Conservation (phyloP, 2,888 invertebrate species). For the Drepana falcataria region DNA sequence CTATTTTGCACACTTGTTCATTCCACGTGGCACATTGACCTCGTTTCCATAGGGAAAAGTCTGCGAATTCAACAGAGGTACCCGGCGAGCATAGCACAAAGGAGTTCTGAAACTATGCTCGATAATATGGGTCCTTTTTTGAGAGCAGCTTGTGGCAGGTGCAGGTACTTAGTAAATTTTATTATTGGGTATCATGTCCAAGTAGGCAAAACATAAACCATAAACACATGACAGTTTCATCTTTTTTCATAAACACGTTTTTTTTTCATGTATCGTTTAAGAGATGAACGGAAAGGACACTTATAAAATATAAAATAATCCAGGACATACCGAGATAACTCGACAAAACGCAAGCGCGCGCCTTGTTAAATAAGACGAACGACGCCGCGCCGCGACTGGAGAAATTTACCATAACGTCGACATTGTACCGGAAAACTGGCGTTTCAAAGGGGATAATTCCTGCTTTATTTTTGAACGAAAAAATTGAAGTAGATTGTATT, state of each 20-base stretch:
- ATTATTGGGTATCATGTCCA: not conserved
- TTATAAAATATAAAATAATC: conserved; percentile 11
- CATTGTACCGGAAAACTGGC: conserved; percentile 29
- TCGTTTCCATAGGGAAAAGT: conserved; percentile 46
- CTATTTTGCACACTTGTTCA: conserved; percentile 23
- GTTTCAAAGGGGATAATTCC: conserved; percentile 15
- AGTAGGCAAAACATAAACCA: no score
- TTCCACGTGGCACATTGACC: conserved; percentile 50
- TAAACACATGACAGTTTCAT: no score
- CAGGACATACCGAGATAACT: conserved; percentile 18
- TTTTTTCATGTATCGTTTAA: conserved; percentile 9
- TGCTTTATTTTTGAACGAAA: not conserved
- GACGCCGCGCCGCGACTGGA: conserved; percentile 8
- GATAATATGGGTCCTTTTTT: conserved; percentile 23
- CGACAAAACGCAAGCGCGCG: conserved; percentile 17
- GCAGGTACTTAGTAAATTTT: not conserved
- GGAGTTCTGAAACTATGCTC: conserved; percentile 24
- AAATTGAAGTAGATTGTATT: not conserved
- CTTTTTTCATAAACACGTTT: no score
- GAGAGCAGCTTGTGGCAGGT: not conserved
- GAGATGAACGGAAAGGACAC: conserved; percentile 15
- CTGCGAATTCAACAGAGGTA: conserved; percentile 50
- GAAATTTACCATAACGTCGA: conserved; percentile 12
- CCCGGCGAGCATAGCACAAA: conserved; percentile 45
- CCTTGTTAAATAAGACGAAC: conserved; percentile 17